These are phyloP conservation scores for Cephalopterus ornatus DNA, from an alignment of 2,113 vertebrate species.

Conservation along the genomic window DNA sequence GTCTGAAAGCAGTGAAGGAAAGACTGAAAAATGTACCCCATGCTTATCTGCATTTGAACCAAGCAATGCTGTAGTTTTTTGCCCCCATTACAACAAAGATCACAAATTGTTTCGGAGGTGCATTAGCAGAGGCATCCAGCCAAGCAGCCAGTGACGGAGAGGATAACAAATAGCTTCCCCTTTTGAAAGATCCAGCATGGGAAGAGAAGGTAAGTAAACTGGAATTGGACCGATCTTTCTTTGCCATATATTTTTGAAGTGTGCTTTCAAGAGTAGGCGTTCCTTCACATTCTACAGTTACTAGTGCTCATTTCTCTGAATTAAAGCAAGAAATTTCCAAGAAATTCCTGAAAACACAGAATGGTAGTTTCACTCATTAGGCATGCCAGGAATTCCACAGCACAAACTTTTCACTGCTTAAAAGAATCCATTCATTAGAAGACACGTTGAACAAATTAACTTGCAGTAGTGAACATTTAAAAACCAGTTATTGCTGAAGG, in stretches of 20 bases:
- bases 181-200: not conserved
- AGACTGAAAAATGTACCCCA: not conserved
- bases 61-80: not conserved
- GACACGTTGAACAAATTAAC: not conserved
- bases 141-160: not conserved
- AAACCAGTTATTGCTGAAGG: not conserved
- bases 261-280: not conserved
- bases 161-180: not conserved
- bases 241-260: not conserved
- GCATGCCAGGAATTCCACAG: not conserved
- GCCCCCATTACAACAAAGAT: not conserved
- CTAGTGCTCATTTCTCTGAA: not conserved
- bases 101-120: not conserved
- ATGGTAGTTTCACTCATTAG: not conserved
- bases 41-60: not conserved
- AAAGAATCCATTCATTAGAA: not conserved
- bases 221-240: not conserved
- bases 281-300: not conserved
- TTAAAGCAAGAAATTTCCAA: not conserved
- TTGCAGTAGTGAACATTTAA: not conserved
- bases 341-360: not conserved
- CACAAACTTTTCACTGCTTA: not conserved
- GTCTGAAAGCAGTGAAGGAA: slow-evolving; percentile 16
- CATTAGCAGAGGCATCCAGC: slow-evolving; percentile 2
- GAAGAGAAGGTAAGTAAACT: not conserved